phyloP scores from a whole-genome alignment of 2,797 vertebrate genomes.

The Apogon talboti region DNA sequence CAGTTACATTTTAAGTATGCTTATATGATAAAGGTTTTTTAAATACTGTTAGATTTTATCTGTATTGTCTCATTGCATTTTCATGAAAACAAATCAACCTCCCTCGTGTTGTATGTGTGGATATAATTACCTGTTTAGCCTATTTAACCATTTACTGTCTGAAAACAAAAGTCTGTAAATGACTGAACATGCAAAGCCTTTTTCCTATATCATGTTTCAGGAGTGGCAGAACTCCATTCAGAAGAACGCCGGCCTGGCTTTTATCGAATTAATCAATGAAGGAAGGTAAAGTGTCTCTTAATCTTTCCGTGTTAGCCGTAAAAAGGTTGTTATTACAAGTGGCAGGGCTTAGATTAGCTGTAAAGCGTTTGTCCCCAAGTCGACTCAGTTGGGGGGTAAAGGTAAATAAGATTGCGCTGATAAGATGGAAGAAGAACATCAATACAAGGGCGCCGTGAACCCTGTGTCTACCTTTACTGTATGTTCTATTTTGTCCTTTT shows the following conservation, averaged over 20 bases:
- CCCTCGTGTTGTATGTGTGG: constrained; percentile 2
- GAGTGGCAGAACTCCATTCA: constrained; percentile 99
- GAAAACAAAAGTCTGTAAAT: constrained; percentile 21
- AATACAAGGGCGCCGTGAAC: constrained; percentile 9
- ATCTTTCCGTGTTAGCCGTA: constrained; percentile 4
- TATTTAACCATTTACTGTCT: constrained; percentile 13
- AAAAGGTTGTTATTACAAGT: constrained; percentile 15
- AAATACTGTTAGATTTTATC: constrained; percentile 15
- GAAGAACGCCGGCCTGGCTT: constrained; percentile 98
- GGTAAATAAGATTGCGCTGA: constrained; percentile 41
- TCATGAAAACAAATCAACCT: constrained; percentile 4
- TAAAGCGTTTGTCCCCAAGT: constrained; percentile 45
- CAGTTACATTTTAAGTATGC: constrained; percentile 28
- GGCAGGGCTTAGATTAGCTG: constrained; percentile 34
- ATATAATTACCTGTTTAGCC: constrained; percentile 2
- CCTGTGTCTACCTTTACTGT: constrained; percentile 11
- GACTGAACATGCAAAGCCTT: background rate
- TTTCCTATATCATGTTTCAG: constrained; percentile 79
- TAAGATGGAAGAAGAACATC: constrained; percentile 26
- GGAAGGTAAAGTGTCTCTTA: constrained; percentile 89
- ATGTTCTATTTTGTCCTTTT: constrained; percentile 10
- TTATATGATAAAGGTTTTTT: constrained; percentile 4
- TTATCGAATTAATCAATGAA: constrained; percentile 99
- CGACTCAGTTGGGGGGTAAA: constrained; percentile 33
- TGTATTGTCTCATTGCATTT: constrained; percentile 12